phyloP scores from a whole-genome alignment of 2,113 vertebrate genomes.

The Lycaon pictus region DNA sequence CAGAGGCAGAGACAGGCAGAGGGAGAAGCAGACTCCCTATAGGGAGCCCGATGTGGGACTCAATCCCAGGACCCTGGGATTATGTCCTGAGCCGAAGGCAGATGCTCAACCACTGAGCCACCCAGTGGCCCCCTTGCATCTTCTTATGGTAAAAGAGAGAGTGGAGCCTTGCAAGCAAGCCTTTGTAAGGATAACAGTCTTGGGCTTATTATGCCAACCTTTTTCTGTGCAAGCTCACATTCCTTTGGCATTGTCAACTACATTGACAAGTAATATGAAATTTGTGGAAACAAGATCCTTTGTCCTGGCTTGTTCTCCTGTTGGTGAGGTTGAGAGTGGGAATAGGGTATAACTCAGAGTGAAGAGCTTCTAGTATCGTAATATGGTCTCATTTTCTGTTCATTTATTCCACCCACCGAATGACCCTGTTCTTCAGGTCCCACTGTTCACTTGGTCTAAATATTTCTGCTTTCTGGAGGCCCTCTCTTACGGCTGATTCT shows the following conservation, averaged over 20 bases:
- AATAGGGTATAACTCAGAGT: neutral
- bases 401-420: neutral
- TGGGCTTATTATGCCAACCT: neutral
- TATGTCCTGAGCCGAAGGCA: too few relatives aligned
- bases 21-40: too few relatives aligned
- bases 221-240: neutral
- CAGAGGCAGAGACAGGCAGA: too few relatives aligned
- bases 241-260: neutral
- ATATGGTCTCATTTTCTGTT: neutral
- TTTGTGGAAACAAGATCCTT: neutral
- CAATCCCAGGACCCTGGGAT: too few relatives aligned
- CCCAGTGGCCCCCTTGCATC: too few relatives aligned
- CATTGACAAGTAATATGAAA: neutral
- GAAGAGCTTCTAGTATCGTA: neutral
- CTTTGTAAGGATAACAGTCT: neutral
- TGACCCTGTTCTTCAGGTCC: neutral
- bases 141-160: neutral
- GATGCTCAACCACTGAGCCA: too few relatives aligned
- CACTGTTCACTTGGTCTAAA: neutral
- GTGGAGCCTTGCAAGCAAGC: neutral
- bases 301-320: neutral
- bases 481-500: neutral
- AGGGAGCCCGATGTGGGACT: too few relatives aligned
- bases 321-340: neutral
- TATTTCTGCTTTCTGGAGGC: neutral